A percentile compares a stretch with the other conserved stretches of the same genome.
Evolutionary conservation across 2,888 invertebrate species (phyloP).

Genomic region (Ophioninae sp.): DNA sequence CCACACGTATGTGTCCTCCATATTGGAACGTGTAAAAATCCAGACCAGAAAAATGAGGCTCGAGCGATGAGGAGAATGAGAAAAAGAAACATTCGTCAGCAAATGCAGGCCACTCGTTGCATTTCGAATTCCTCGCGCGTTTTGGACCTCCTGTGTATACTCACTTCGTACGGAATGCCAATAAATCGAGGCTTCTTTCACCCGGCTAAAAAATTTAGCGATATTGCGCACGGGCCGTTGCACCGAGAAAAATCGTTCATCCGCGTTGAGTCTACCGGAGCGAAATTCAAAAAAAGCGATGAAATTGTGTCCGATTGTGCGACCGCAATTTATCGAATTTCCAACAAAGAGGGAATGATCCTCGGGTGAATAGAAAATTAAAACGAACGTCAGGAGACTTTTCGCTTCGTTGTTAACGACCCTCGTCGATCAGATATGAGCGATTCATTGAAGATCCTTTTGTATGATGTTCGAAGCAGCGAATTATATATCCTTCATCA

Average conservation of each 20-base stretch:
- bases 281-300: background rate
- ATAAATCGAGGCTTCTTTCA: constrained; percentile 61
- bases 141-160: constrained; percentile 57
- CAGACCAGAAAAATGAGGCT: constrained; percentile 31
- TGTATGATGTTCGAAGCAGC: background rate
- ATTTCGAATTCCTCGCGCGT: constrained; percentile 73
- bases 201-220: constrained; percentile 35
- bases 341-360: background rate
- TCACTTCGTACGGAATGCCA: constrained; percentile 69
- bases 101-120: constrained; percentile 61
- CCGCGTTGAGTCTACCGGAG: background rate
- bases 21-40: constrained; percentile 13
- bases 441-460: background rate
- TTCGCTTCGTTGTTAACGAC: background rate
- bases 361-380: background rate
- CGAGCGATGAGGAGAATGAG: constrained; percentile 11
- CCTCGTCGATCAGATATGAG: background rate
- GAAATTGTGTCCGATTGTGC: background rate
- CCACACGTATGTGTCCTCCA: background rate
- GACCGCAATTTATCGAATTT: background rate
- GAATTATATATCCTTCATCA: background rate
- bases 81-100: constrained; percentile 29
- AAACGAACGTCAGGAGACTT: background rate
- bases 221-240: constrained; percentile 32
- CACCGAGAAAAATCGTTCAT: constrained; percentile 22